Evolutionary conservation across 2,888 invertebrate species (phyloP).

Genomic region (Hymenopus coronatus): DNA sequence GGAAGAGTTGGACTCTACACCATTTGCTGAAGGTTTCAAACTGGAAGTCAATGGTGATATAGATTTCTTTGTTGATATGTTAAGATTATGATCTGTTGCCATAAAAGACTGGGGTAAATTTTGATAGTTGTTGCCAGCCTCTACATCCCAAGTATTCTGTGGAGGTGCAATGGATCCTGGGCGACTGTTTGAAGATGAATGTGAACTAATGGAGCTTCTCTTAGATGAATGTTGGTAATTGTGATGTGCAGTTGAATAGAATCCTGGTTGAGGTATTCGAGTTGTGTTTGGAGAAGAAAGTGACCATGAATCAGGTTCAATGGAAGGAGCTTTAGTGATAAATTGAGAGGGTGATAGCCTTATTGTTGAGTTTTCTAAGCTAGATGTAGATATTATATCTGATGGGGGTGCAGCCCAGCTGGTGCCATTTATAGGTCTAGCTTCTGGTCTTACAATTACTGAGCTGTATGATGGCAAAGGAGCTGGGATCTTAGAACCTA

Average conservation of each 20-base stretch:
- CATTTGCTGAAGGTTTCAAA: not conserved
- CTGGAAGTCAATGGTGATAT: not conserved
- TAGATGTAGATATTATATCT: not conserved
- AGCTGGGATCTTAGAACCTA: slow-evolving; percentile 7
- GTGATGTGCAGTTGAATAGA: slow-evolving; percentile 3
- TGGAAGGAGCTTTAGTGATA: not conserved
- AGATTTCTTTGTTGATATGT: not conserved
- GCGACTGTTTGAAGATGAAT: slow-evolving; percentile 10
- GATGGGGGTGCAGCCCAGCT: not conserved
- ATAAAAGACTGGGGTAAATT: not conserved
- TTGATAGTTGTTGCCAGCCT: not conserved
- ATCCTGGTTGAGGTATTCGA: slow-evolving; percentile 26
- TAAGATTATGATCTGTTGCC: slow-evolving; percentile 3
- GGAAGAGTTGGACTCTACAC: not conserved
- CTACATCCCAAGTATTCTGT: not conserved
- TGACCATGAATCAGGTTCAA: not conserved
- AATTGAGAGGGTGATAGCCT: not conserved
- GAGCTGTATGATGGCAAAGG: not conserved
- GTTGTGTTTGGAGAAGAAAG: slow-evolving; percentile 5
- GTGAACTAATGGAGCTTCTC: slow-evolving; percentile 21
- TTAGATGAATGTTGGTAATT: slow-evolving; percentile 16
- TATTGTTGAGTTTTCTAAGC: not conserved
- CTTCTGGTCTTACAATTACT: not conserved
- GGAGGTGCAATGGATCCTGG: slow-evolving; percentile 18
- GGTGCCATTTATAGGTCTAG: not conserved